These are phyloP conservation scores for Stenoptilia bipunctidactyla DNA, from an alignment of 2,888 invertebrate genomes.

Conservation along the genomic window DNA sequence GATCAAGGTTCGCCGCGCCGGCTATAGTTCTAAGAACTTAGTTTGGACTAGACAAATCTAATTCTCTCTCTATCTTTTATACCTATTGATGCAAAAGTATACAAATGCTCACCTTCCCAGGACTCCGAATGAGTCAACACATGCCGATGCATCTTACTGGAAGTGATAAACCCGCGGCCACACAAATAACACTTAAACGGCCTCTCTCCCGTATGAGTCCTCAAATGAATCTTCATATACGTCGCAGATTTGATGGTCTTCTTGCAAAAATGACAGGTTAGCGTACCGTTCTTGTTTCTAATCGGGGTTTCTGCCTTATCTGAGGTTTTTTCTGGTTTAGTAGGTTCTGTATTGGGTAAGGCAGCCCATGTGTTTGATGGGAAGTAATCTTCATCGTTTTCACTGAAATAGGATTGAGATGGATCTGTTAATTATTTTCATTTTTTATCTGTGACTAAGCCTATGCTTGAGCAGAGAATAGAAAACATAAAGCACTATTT, in stretches of 20 bases:
- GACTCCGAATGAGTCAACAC: conserved; percentile 37
- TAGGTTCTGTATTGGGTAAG: conserved; percentile 13
- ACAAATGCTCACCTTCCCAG: no score
- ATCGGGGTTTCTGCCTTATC: neutral
- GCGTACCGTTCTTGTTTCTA: conserved; percentile 5
- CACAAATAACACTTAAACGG: conserved; percentile 50
- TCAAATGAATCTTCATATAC: conserved; percentile 45
- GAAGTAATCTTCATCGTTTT: conserved; percentile 51
- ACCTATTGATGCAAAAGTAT: no score
- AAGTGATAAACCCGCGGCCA: conserved; percentile 44
- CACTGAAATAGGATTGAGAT: conserved; percentile 26
- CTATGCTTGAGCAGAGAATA: no score
- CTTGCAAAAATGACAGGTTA: conserved; percentile 34
- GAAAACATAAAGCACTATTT: no score
- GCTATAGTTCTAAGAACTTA: no score
- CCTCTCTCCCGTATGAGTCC: conserved; percentile 51
- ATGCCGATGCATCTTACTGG: conserved; percentile 55
- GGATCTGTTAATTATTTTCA: no score
- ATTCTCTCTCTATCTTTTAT: no score
- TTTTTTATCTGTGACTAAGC: no score
- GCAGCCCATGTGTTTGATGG: conserved; percentile 48
- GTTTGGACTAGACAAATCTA: no score
- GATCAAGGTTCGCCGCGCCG: no score
- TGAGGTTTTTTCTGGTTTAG: neutral
- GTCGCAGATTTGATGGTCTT: conserved; percentile 39